These are phyloP conservation scores for Sebastes steindachneri DNA, from an alignment of 2,797 vertebrate genomes.

Conservation along the genomic window DNA sequence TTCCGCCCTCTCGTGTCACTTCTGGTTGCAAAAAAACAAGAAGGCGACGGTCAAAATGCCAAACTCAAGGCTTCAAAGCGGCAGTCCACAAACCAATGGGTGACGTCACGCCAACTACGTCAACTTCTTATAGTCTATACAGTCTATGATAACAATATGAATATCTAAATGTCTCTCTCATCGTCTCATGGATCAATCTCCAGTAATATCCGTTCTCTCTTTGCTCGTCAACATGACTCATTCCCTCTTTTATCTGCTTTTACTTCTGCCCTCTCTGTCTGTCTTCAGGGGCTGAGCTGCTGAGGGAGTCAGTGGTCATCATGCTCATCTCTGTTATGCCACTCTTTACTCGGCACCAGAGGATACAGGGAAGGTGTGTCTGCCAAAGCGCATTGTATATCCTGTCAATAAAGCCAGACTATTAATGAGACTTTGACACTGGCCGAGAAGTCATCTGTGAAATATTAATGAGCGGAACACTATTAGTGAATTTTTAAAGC, in stretches of 20 bases:
- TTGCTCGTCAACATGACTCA: neutral
- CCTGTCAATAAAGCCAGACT: neutral
- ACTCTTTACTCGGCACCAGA: neutral
- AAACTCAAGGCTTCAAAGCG: too few species aligned
- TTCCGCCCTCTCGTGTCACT: too few species aligned
- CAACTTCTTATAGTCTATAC: too few species aligned
- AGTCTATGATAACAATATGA: slow-evolving; percentile 16
- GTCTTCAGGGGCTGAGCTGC: neutral
- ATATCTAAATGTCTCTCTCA: slow-evolving; percentile 15
- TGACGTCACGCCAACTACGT: accelerated
- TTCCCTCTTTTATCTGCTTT: slow-evolving; percentile 13
- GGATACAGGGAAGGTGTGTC: neutral
- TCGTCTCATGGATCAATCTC: slow-evolving; percentile 23
- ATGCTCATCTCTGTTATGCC: slow-evolving; percentile 4
- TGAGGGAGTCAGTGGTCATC: slow-evolving; percentile 18
- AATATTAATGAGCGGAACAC: slow-evolving; percentile 27
- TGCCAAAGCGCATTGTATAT: neutral
- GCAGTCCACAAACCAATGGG: accelerated
- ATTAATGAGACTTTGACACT: slow-evolving; percentile 19
- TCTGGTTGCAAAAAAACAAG: too few species aligned
- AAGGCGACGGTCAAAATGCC: too few species aligned
- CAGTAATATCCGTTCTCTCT: slow-evolving; percentile 1
- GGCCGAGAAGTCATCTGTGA: slow-evolving; percentile 22
- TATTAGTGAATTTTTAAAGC: slow-evolving; percentile 16
- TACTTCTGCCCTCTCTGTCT: neutral